Evolutionary conservation across 2,888 invertebrate species (phyloP), one percentile per base, ranked within the genome.

Genomic region (Calameuta filiformis): DNA sequence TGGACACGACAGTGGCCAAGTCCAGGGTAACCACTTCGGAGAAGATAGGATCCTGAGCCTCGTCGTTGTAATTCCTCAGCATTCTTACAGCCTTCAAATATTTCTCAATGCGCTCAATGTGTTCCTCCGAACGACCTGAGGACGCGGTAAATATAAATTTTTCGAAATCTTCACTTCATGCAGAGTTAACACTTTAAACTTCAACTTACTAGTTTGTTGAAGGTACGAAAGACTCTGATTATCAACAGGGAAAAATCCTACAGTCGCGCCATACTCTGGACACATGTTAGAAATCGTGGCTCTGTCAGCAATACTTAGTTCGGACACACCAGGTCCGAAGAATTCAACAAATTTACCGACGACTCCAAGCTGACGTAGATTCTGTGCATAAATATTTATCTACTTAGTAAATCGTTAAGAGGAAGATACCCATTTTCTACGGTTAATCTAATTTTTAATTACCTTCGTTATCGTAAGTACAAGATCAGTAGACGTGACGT

Each of bases 261-360:
- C 96, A 0, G 99, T 99, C 30, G 99, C 99, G 0, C 99, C 99
- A 90, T 99, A 99, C 92, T 98, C 98, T 0, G 99, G 99, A 89
- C 98, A 98, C 99, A 99, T 99, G 93, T 99, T 99, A 83, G 98
- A 97, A 77, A 99, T 98, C 0, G 99, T 99, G 0, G 99, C 98
- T 73, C 99, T 93, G 93, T 99, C 99, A 0, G 99, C 99, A 81
- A 99, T 98, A 77, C 98, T 98, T 6, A 99, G 92, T 78, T 96
- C 96, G 0, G 95, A 92, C 4, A 99, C 98, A 3, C 99, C 99
- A 0, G 98, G 96, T 0, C 99, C 99, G 92, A 96, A 99, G 93
- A 99, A 99, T 92, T 99, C 99, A 9, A 99, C 99, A 92, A 99
- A 99, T 90, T 99, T 99, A 4, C 98, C 98, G 76, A 99, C 99